phyloP scores from a whole-genome alignment of 2,113 vertebrate species.

The human (Homo sapiens) region DNA sequence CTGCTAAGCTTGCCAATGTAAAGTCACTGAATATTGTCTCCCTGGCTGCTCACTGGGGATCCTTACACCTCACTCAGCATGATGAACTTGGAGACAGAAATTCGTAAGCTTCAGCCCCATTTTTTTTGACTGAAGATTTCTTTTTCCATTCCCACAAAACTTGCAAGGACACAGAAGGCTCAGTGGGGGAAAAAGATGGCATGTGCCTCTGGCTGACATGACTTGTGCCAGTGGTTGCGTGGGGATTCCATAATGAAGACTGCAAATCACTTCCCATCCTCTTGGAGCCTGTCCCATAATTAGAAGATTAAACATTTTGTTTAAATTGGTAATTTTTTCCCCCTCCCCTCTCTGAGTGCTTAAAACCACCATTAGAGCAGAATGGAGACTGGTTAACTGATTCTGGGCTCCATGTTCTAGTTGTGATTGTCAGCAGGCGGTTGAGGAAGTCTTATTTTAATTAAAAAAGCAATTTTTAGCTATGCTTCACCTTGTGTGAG shows the following conservation, averaged over 20 bases:
- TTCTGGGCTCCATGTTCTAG: background rate
- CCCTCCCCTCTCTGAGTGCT: background rate
- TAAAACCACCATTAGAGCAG: conserved; percentile 39
- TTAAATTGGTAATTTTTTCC: conserved; percentile 61
- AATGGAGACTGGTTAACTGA: conserved; percentile 11
- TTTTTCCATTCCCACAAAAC: conserved; percentile 26
- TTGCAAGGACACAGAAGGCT: conserved; percentile 37
- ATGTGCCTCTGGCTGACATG: conserved; percentile 62
- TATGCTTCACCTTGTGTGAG: background rate
- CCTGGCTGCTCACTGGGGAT: background rate
- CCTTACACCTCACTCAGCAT: background rate
- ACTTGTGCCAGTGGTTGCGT: conserved; percentile 13
- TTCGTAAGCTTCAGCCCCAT: background rate
- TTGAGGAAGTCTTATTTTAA: conserved; percentile 52
- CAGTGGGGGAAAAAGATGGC: conserved; percentile 19
- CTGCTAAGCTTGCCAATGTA: background rate
- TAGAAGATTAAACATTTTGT: conserved; percentile 76
- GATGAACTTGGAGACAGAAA: background rate
- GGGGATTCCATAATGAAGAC: conserved; percentile 69
- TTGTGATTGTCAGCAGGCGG: conserved; percentile 44
- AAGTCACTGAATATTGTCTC: background rate
- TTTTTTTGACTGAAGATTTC: background rate
- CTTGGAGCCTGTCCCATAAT: conserved; percentile 63
- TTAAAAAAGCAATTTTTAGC: conserved; percentile 52
- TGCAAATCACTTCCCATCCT: conserved; percentile 70